These are phyloP conservation scores for Drosophila borealis DNA, from an alignment of 2,888 invertebrate species.

Conservation along the genomic window DNA sequence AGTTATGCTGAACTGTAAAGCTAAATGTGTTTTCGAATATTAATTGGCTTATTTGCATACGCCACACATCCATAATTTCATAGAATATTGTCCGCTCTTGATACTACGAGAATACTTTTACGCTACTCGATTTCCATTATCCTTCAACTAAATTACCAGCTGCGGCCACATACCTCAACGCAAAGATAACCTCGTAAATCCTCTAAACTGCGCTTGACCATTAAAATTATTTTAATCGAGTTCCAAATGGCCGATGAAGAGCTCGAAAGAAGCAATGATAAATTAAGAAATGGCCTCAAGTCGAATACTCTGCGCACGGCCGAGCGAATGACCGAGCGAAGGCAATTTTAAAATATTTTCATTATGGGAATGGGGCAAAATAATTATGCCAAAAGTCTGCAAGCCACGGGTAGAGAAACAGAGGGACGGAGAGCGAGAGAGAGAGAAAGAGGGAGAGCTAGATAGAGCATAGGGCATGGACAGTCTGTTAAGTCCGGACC, in stretches of 20 bases:
- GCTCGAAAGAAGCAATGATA: conserved; percentile 1
- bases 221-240: conserved; percentile 52
- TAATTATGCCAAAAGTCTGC: conserved; percentile 68
- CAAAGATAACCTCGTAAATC: conserved; percentile 13
- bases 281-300: conserved; percentile 50
- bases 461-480: background rate
- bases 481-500: conserved; percentile 18
- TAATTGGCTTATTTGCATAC: no score
- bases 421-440: background rate
- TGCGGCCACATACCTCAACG: conserved; percentile 12
- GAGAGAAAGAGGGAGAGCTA: background rate
- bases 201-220: conserved; percentile 40
- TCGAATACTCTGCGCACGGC: conserved; percentile 13
- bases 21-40: no score
- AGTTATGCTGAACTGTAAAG: no score
- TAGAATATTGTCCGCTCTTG: no score
- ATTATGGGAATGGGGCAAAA: conserved; percentile 59
- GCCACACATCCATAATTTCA: no score
- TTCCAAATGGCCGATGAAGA: conserved; percentile 34
- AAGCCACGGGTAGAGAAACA: background rate
- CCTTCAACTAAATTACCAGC: background rate
- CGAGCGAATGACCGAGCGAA: conserved; percentile 33
- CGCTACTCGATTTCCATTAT: conserved; percentile 4
- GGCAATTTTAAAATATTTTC: conserved; percentile 75
- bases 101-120: no score